Evolutionary conservation across 1,140 invertebrate species (phyloP), one percentile per base, ranked within the genome.

Genomic region (Trypoxylus dichotomus): DNA sequence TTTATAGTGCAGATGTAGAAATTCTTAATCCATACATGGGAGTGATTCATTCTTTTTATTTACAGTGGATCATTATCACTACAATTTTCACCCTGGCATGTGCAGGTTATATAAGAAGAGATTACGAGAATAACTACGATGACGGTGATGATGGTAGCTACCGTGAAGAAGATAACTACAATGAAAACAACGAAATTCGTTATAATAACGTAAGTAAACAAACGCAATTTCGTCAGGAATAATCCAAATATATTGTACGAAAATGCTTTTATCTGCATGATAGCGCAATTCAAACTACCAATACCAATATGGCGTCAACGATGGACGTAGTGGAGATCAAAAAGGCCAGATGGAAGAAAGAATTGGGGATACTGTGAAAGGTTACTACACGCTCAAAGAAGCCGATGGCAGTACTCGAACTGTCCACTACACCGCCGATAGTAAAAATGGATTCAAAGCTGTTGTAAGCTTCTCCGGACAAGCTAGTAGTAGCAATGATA

Each of bases 301-400:
- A 79, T 93, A 91, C 82, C 91, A 91, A 81, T 93, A 93, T 82
- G 90, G 90, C 13, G 91, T 93, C 19, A 87, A 91, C 79, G 92
- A 93, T 83, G 88, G 89, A 54, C 89, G 91, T 85, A 94, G 90
- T 42, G 91, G 92, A 79, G 91, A 92, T 82, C 89, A 90, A 75
- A 91, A 92, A 63, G 63, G 54, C 21, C 79, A 80, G 58, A 72
- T 68, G 68, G 77, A 79, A 75, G 76, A 77, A 72, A 77, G 76
- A 75, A 43, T 73, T 43, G 79, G 79, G 10, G 78, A 80, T 63
- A 74, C 29, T 0, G 74, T 80, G 7, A 75, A 77, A 15, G 79
- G 77, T 3, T 60, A 80, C 32, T 80, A 79, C 60, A 79, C 75
- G 19, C 43, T 79, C 71, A 83, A 88, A 6, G 87, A 89, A 80